Conservation (phyloP, 2,797 vertebrate genomes). For the Momotus momota region DNA sequence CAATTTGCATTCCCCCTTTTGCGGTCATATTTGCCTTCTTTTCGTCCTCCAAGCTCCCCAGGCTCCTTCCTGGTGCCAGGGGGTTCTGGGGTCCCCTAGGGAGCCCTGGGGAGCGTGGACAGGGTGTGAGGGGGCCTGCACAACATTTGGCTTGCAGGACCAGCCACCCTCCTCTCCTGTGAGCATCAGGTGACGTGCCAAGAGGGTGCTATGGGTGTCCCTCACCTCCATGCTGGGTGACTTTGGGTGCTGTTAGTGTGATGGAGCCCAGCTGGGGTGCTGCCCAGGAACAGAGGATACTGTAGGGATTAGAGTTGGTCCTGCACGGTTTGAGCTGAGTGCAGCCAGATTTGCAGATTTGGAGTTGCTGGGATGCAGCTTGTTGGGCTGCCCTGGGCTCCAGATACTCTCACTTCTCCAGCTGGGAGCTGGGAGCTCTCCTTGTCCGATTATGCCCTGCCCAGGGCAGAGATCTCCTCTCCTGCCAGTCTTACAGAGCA, state of each 20-base stretch:
- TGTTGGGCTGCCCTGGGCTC: background rate
- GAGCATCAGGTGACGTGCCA: background rate
- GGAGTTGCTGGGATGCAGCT: background rate
- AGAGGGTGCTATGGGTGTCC: background rate
- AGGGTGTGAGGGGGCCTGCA: background rate
- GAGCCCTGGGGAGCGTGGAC: fast-evolving
- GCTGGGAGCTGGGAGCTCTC: background rate
- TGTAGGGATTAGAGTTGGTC: fast-evolving
- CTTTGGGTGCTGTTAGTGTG: fast-evolving
- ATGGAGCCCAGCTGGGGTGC: background rate
- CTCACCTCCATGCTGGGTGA: fast-evolving
- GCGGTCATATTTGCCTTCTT: background rate
- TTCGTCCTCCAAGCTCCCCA: background rate
- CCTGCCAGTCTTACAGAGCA: fast-evolving
- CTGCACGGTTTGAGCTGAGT: background rate
- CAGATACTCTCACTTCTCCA: background rate
- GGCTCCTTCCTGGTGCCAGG: background rate
- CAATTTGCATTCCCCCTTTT: background rate
- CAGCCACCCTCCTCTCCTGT: background rate
- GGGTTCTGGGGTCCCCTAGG: background rate
- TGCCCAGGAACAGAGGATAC: fast-evolving
- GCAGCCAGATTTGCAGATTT: background rate
- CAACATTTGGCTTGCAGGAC: background rate
- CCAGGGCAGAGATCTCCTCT: background rate
- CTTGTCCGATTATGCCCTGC: background rate